Evolutionary conservation across 2,888 invertebrate species (phyloP).

Genomic region (Yponomeuta plumbellus): DNA sequence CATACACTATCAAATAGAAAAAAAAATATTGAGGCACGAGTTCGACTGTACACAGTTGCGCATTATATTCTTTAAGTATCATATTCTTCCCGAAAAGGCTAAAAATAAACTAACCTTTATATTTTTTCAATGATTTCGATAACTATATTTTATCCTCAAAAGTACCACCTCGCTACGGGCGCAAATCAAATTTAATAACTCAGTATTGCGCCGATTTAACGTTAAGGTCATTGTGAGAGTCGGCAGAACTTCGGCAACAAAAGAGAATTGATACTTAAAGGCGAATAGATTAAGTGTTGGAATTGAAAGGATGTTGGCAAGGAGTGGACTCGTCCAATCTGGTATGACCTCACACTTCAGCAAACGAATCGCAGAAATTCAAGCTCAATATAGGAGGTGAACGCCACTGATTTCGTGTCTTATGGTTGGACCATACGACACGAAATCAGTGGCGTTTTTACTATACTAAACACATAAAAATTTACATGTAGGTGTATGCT

Average conservation of each 20-base stretch:
- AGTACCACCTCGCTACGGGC: constrained; percentile 7
- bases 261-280: background rate
- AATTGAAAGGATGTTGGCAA: constrained; percentile 28
- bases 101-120: too few species aligned
- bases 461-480: too few species aligned
- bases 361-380: constrained; percentile 39
- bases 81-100: too few species aligned
- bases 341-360: constrained; percentile 27
- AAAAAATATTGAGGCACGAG: too few species aligned
- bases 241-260: background rate
- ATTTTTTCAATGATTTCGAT: too few species aligned
- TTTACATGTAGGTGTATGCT: too few species aligned
- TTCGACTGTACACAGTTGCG: too few species aligned
- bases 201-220: constrained; percentile 24
- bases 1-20: too few species aligned
- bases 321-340: constrained; percentile 26
- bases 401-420: constrained; percentile 26
- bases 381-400: constrained; percentile 33
- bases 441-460: too few species aligned
- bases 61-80: too few species aligned
- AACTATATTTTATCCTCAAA: too few species aligned
- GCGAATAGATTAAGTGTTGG: background rate
- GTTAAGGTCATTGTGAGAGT: background rate
- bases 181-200: constrained; percentile 32
- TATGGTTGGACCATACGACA: background rate